Evolutionary conservation across 2,113 vertebrate genomes (phyloP).

Genomic region (Peromyscus californicus): DNA sequence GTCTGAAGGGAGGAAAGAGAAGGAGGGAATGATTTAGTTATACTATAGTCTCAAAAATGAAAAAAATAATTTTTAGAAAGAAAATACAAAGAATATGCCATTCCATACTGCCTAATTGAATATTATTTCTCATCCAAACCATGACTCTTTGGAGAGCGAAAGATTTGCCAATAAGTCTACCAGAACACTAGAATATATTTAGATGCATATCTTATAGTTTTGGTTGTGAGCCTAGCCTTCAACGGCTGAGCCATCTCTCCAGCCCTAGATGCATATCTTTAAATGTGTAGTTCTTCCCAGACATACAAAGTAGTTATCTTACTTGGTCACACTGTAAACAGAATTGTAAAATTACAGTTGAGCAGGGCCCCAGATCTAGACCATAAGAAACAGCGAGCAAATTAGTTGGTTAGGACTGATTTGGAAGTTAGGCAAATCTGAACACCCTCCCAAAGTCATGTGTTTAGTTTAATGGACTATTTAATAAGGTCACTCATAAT

Average conservation of each 20-base stretch:
- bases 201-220: neutral
- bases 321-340: neutral
- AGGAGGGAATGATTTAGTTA: too few relatives aligned
- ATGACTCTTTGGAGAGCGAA: conserved; percentile 1
- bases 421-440: neutral
- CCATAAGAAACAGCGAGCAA: neutral
- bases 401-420: neutral
- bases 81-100: neutral
- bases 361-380: neutral
- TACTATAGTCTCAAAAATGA: too few relatives aligned
- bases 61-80: too few relatives aligned
- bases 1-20: too few relatives aligned
- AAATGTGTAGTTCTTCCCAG: too few relatives aligned
- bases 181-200: neutral
- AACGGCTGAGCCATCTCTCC: too few relatives aligned
- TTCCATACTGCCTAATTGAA: neutral
- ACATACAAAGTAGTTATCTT: neutral
- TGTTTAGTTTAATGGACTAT: neutral
- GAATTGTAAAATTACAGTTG: neutral
- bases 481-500: neutral
- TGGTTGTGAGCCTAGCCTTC: too few relatives aligned
- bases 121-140: conserved; percentile 1
- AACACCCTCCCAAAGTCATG: neutral
- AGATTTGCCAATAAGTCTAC: conserved; percentile 12
- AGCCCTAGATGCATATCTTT: too few relatives aligned